Conservation (phyloP, 2,797 vertebrate species). For the Lemur catta region DNA sequence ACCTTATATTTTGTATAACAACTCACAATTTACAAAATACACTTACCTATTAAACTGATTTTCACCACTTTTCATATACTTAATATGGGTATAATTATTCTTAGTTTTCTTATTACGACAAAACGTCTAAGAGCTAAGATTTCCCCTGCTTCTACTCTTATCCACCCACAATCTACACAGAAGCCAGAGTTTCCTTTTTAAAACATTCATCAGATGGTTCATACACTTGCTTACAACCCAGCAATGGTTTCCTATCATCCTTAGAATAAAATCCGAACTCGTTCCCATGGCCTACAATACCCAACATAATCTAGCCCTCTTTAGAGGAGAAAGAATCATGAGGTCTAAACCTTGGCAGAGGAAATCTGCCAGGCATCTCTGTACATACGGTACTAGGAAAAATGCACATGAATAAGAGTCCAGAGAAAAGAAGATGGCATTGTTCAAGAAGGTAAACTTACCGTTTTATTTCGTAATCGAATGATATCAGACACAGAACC, state of each 20-base stretch:
- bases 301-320: not conserved
- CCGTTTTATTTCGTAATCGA: conserved; percentile 94
- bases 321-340: not conserved
- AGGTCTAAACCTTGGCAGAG: not conserved
- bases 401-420: not conserved
- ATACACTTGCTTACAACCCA: not conserved
- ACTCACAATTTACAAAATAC: not conserved
- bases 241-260: not conserved
- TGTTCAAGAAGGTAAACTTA: conserved; percentile 75
- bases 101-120: not conserved
- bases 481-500: conserved; percentile 97
- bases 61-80: not conserved
- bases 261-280: not conserved
- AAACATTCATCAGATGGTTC: not conserved
- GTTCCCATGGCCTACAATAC: too few species aligned
- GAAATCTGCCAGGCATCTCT: not conserved
- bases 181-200: not conserved
- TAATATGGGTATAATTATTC: not conserved
- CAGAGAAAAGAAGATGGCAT: not conserved
- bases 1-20: not conserved
- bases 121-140: not conserved
- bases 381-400: not conserved
- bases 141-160: not conserved
- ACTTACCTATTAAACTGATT: not conserved
- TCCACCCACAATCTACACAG: not conserved